Percentiles rank a stretch among this genome's conserved stretches.
Evolutionary conservation across 2,888 invertebrate species (phyloP).

Genomic region (Brassicogethes aeneus): DNA sequence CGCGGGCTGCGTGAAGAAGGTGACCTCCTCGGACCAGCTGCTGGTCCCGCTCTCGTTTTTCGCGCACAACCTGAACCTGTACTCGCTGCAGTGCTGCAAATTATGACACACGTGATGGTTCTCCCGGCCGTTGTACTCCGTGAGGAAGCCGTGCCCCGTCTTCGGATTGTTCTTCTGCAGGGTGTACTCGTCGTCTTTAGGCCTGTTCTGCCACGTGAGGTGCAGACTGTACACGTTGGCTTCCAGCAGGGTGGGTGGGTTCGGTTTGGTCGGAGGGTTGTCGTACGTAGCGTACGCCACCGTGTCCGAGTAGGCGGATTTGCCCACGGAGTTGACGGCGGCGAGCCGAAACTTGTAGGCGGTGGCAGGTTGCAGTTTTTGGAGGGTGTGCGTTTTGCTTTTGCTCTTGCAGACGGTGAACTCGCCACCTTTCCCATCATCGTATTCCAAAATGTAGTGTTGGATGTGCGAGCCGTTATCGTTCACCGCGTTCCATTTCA

Average conservation of each 20-base stretch:
- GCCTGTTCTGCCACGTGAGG: conserved; percentile 65
- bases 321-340: conserved; percentile 74
- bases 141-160: conserved; percentile 41
- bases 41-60: conserved; percentile 78
- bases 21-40: conserved; percentile 71
- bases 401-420: conserved; percentile 68
- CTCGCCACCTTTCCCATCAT: conserved; percentile 58
- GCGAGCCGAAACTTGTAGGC: conserved; percentile 74
- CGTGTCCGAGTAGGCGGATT: conserved; percentile 62
- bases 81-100: conserved; percentile 66
- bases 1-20: conserved; percentile 69
- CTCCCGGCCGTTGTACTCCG: conserved; percentile 69
- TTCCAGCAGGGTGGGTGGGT: conserved; percentile 61
- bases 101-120: conserved; percentile 57
- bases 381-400: conserved; percentile 65
- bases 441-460: conserved; percentile 70
- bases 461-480: conserved; percentile 75
- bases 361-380: conserved; percentile 69
- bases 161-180: conserved; percentile 64
- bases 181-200: conserved; percentile 71
- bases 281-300: conserved; percentile 66
- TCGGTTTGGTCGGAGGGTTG: conserved; percentile 69
- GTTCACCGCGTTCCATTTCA: conserved; percentile 61
- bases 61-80: conserved; percentile 72
- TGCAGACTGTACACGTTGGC: conserved; percentile 55